Evolutionary conservation across 1,140 invertebrate species (phyloP).

Genomic region (Delia radicum): DNA sequence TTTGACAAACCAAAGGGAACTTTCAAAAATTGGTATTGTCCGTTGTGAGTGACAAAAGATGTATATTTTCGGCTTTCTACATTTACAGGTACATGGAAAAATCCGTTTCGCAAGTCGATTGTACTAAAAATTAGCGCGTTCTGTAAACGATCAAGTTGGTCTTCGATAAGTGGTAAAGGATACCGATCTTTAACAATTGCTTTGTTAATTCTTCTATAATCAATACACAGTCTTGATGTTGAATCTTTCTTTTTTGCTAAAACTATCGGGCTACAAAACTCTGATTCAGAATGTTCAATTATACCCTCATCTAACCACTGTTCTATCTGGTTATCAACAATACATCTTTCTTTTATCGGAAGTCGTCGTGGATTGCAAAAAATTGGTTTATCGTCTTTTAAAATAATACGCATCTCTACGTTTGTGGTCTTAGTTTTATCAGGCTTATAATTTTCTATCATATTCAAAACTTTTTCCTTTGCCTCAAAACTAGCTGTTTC

Average conservation of each 20-base stretch:
- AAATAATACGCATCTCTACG: constrained; percentile 29
- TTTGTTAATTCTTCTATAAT: too few relatives aligned
- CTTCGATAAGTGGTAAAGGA: constrained; percentile 45
- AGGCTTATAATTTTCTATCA: neutral
- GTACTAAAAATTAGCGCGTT: constrained; percentile 35
- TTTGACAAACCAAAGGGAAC: too few relatives aligned
- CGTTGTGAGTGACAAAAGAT: too few relatives aligned
- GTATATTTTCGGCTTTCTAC: too few relatives aligned
- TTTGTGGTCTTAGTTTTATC: neutral
- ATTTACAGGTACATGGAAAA: too few relatives aligned
- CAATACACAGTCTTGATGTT: constrained; percentile 57
- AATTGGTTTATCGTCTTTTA: constrained; percentile 36
- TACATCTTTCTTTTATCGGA: constrained; percentile 36
- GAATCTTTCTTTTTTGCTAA: constrained; percentile 59
- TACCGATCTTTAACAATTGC: constrained; percentile 46
- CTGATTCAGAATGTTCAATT: constrained; percentile 41
- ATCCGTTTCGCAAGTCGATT: too few relatives aligned
- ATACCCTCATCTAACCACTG: constrained; percentile 43
- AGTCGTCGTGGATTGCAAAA: constrained; percentile 40
- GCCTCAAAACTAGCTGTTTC: neutral
- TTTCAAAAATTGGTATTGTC: too few relatives aligned
- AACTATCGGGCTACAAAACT: constrained; percentile 56
- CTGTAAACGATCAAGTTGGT: constrained; percentile 38
- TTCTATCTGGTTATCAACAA: constrained; percentile 41
- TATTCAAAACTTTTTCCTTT: neutral